Conservation (phyloP, 2,113 vertebrate species). For the Pollimyrus isidori region DNA sequence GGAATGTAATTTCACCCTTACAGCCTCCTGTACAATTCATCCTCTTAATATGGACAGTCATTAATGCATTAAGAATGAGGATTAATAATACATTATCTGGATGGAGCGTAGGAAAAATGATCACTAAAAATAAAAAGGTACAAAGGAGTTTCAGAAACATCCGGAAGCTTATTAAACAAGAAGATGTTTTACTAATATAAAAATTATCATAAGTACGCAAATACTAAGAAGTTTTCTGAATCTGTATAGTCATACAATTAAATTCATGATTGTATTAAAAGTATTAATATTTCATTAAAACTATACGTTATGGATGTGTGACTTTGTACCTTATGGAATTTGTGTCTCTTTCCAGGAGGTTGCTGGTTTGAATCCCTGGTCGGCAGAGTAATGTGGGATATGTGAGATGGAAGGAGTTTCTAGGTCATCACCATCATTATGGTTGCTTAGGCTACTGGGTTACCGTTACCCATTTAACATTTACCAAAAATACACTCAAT, state of each 20-base stretch:
- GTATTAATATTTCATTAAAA: not conserved
- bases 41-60: not conserved
- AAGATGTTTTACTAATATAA: not conserved
- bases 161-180: not conserved
- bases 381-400: not conserved
- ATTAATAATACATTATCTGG: slow-evolving; percentile 1
- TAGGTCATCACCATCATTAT: not conserved
- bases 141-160: not conserved
- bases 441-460: not conserved
- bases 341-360: not conserved
- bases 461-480: too few species aligned
- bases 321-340: not conserved
- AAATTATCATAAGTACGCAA: not conserved
- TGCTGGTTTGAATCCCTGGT: not conserved
- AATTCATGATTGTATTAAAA: not conserved
- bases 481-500: too few species aligned
- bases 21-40: not conserved
- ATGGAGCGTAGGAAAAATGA: not conserved
- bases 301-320: not conserved
- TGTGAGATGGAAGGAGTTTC: not conserved
- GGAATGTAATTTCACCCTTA: not conserved
- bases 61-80: not conserved
- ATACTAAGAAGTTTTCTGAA: not conserved
- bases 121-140: not conserved
- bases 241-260: not conserved